Percentiles rank a stretch among this genome's conserved stretches.
phyloP scores from a whole-genome alignment of 1,140 invertebrate species.

The Papilio polytes region DNA sequence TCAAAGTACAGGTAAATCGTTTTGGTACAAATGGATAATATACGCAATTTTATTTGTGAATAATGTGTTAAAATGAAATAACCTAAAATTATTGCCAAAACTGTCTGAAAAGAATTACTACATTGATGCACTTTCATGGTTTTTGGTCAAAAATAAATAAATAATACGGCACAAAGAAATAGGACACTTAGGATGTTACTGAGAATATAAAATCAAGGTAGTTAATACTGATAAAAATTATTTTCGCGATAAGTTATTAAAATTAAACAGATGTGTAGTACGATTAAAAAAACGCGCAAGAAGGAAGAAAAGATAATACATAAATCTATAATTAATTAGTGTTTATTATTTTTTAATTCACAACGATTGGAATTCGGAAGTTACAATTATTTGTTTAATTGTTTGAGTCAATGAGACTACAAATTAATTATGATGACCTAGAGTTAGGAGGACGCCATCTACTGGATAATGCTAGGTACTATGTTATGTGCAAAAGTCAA shows the following conservation, averaged over 20 bases:
- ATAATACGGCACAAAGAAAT: not conserved
- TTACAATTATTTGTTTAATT: no score
- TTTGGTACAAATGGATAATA: no score
- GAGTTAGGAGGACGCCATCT: no score
- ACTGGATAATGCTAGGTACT: no score
- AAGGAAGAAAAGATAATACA: not conserved
- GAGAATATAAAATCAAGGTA: constrained; percentile 21
- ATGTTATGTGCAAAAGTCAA: no score
- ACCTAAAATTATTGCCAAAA: not conserved
- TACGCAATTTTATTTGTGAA: no score
- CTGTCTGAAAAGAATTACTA: not conserved
- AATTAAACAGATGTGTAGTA: not conserved
- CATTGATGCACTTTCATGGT: not conserved
- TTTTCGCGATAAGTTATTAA: constrained; percentile 21
- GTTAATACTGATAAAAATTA: constrained; percentile 18
- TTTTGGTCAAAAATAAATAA: not conserved
- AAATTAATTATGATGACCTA: not conserved
- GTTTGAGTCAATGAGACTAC: not conserved
- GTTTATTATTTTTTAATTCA: not conserved
- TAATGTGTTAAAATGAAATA: not conserved
- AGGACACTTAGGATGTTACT: not conserved
- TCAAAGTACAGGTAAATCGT: no score
- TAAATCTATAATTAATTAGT: not conserved
- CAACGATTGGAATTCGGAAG: not conserved
- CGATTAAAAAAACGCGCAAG: constrained; percentile 7